These are phyloP conservation scores for Uloborus diversus DNA, from an alignment of 1,140 invertebrate genomes.

Conservation along the genomic window DNA sequence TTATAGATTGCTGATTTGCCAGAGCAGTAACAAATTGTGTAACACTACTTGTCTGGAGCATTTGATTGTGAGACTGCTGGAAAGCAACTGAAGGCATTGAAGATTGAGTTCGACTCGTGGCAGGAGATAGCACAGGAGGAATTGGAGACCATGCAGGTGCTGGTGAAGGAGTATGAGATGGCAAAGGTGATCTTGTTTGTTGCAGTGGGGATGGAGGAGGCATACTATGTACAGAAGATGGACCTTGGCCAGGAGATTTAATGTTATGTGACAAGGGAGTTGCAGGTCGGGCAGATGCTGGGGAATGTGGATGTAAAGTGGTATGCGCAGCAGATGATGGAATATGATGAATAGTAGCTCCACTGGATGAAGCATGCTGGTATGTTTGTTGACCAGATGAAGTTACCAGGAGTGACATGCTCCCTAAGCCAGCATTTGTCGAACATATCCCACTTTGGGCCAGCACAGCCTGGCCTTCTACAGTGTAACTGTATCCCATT, in stretches of 20 bases:
- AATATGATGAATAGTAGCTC: constrained; percentile 50
- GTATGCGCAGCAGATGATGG: constrained; percentile 49
- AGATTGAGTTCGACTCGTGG: constrained; percentile 9
- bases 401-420: constrained; percentile 20
- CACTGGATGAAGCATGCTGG: constrained; percentile 41
- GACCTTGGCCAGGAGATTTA: constrained; percentile 39
- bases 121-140: constrained; percentile 47
- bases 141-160: constrained; percentile 50
- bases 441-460: constrained; percentile 23
- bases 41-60: constrained; percentile 42
- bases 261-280: constrained; percentile 54
- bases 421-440: constrained; percentile 11
- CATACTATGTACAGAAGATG: constrained; percentile 55
- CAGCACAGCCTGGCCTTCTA: constrained; percentile 13
- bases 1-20: not conserved
- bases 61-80: constrained; percentile 43
- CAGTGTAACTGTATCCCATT: constrained; percentile 40
- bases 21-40: constrained; percentile 48
- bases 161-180: constrained; percentile 45
- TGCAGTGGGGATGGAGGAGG: constrained; percentile 54
- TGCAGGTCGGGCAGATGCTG: constrained; percentile 58
- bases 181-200: constrained; percentile 51
- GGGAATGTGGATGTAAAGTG: constrained; percentile 53
- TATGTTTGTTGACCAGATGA: constrained; percentile 23
- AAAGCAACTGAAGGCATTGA: constrained; percentile 44